Evolutionary conservation across 2,888 invertebrate genomes (phyloP).

Genomic region (Monochamus alternatus): DNA sequence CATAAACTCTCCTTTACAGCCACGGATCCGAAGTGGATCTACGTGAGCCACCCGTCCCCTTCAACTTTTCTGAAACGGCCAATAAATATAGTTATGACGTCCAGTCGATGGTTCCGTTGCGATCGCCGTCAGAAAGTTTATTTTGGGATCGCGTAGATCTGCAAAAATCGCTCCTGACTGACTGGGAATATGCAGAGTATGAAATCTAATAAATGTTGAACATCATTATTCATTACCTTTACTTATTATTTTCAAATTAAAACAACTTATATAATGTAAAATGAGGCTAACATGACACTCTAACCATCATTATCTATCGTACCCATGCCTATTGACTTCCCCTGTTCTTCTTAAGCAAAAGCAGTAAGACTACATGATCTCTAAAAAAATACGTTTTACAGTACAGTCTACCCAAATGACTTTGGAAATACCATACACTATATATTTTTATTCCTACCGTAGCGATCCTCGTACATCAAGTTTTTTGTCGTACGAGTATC

Average conservation of each 20-base stretch:
- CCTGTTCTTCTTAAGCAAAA: no score
- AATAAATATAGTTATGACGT: constrained; percentile 22
- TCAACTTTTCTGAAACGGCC: background rate
- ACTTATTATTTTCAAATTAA: no score
- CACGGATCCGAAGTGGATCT: background rate
- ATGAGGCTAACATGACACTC: no score
- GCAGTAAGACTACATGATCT: no score
- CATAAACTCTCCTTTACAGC: background rate
- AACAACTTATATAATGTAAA: no score
- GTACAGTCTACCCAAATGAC: no score
- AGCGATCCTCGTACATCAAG: background rate
- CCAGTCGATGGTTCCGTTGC: constrained; percentile 5
- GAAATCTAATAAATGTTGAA: no score
- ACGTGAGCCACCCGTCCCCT: background rate
- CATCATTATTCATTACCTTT: no score
- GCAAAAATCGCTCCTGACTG: constrained; percentile 4
- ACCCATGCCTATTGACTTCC: no score
- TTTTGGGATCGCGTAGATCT: constrained; percentile 10
- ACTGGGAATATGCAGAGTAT: constrained; percentile 8
- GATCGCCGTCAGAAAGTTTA: background rate
- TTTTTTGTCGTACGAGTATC: background rate
- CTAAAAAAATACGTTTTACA: no score
- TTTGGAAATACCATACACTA: no score
- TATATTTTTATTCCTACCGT: background rate
- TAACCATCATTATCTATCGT: no score